Evolutionary conservation across 1,140 invertebrate species (phyloP).

Genomic region (Ectropis grisescens): DNA sequence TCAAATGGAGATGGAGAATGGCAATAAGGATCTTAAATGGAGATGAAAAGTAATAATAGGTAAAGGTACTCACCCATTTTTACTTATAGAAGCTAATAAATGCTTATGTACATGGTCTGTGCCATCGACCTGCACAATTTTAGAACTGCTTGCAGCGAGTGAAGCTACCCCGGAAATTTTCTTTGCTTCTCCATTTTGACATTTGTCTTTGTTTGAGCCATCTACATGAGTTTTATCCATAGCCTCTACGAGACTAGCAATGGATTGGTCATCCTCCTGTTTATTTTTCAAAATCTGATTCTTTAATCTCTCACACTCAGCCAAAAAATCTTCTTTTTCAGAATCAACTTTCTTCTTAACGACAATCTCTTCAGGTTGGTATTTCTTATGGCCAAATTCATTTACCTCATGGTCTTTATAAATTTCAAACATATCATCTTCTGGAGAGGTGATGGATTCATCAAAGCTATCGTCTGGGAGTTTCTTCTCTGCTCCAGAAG

Average conservation of each 20-base stretch:
- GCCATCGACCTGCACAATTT: no score
- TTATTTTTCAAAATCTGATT: constrained; percentile 44
- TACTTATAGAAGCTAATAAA: constrained; percentile 46
- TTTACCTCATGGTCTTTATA: constrained; percentile 55
- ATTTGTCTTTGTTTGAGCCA: no score
- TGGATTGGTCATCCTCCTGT: constrained; percentile 30
- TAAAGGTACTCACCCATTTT: constrained; percentile 47
- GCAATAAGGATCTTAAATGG: no score
- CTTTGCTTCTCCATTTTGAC: no score
- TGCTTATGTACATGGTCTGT: constrained; percentile 37
- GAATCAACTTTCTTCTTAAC: constrained; percentile 32
- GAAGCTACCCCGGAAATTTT: no score
- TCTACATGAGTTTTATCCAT: constrained; percentile 42
- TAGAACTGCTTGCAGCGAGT: no score
- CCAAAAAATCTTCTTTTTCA: constrained; percentile 29
- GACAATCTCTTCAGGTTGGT: constrained; percentile 38
- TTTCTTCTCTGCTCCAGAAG: constrained; percentile 29
- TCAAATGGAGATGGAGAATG: no score
- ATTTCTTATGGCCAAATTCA: constrained; percentile 63
- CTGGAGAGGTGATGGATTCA: constrained; percentile 19
- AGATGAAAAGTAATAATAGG: no score
- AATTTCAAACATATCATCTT: constrained; percentile 60
- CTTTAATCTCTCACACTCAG: constrained; percentile 52
- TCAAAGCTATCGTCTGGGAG: constrained; percentile 37
- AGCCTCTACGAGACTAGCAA: constrained; percentile 39